Conservation (phyloP, 1,140 invertebrate species). For the Nebria ingens region DNA sequence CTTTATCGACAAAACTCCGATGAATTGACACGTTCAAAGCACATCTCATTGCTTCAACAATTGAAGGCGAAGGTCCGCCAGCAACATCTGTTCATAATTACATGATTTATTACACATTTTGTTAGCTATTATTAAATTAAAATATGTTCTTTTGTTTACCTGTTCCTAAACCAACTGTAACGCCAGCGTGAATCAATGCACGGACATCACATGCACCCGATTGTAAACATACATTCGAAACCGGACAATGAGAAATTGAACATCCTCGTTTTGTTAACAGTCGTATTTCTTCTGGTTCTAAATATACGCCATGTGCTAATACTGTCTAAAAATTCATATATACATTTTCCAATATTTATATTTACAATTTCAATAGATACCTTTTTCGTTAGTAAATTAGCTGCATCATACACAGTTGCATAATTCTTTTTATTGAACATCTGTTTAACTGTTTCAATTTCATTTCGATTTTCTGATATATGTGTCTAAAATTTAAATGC, state of each 20-base stretch:
- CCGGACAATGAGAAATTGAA: constrained; percentile 74
- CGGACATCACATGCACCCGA: constrained; percentile 75
- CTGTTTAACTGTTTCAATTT: constrained; percentile 54
- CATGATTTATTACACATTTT: constrained; percentile 12
- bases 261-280: constrained; percentile 49
- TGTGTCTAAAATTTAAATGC: constrained; percentile 56
- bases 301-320: constrained; percentile 72
- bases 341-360: not conserved
- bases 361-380: constrained; percentile 40
- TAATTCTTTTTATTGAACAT: constrained; percentile 53
- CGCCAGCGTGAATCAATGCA: constrained; percentile 45
- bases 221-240: constrained; percentile 71
- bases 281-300: constrained; percentile 59
- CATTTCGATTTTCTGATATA: constrained; percentile 67
- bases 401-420: constrained; percentile 62
- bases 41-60: constrained; percentile 63
- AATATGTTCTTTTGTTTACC: constrained; percentile 39
- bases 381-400: constrained; percentile 61
- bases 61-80: constrained; percentile 64
- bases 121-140: constrained; percentile 15
- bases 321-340: constrained; percentile 45
- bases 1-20: constrained; percentile 39
- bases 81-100: constrained; percentile 55
- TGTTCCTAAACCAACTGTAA: constrained; percentile 77
- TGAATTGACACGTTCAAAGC: constrained; percentile 63